These are phyloP conservation scores for Cloeon dipterum DNA, from an alignment of 2,888 invertebrate species.

Conservation along the genomic window DNA sequence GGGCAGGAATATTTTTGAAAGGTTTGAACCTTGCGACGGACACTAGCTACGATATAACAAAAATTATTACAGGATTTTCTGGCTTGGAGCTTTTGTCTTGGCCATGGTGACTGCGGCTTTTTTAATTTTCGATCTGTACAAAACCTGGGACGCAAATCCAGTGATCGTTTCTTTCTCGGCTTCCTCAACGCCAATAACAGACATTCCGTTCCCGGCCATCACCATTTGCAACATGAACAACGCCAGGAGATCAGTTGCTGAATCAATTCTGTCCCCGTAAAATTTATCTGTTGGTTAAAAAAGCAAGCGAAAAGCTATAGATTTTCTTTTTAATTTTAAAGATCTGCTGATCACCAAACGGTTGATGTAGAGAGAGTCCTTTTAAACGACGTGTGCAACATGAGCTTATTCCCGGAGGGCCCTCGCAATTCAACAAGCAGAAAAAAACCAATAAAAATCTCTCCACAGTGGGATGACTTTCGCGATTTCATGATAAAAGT, in stretches of 20 bases:
- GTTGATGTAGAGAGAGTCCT: conserved; percentile 26
- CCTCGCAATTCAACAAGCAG: not conserved
- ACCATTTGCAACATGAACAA: conserved; percentile 72
- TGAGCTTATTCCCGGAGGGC: not conserved
- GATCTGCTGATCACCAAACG: conserved; percentile 14
- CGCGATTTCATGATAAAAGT: conserved; percentile 38
- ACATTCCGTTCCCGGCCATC: conserved; percentile 60
- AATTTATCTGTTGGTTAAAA: too few relatives aligned
- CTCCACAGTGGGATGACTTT: conserved; percentile 29
- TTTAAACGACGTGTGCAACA: conserved; percentile 28
- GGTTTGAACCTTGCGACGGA: too few relatives aligned
- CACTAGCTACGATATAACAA: conserved; percentile 1
- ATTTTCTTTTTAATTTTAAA: too few relatives aligned
- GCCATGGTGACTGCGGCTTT: conserved; percentile 40
- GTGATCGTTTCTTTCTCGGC: conserved; percentile 61
- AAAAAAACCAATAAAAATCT: not conserved
- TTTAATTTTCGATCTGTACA: conserved; percentile 46
- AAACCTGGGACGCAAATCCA: conserved; percentile 46
- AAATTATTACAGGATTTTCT: conserved; percentile 32
- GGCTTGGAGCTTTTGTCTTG: conserved; percentile 38
- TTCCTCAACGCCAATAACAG: conserved; percentile 35
- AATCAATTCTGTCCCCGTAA: conserved; percentile 17
- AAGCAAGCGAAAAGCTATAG: too few relatives aligned
- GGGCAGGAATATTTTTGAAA: conserved; percentile 37
- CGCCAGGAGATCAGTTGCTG: conserved; percentile 37